Evolutionary conservation across 2,888 invertebrate genomes (phyloP).

Genomic region (Lypha dubia): DNA sequence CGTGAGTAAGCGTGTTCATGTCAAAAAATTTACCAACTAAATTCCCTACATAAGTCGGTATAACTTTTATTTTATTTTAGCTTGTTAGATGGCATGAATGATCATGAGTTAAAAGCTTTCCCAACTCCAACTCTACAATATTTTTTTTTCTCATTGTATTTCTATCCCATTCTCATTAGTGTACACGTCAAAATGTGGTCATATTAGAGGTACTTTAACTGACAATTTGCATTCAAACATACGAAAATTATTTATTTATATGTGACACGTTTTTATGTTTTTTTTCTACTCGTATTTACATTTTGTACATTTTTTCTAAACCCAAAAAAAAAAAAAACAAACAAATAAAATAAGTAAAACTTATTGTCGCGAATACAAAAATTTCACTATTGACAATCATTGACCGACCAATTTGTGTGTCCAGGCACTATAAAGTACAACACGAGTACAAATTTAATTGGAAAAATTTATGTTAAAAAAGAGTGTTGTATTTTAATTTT

Average conservation of each 20-base stretch:
- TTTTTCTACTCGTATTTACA: conserved; percentile 39
- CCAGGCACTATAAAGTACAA: background rate
- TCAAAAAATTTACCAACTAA: too few relatives aligned
- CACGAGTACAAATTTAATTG: conserved; percentile 31
- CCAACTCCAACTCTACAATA: too few relatives aligned
- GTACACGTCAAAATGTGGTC: conserved; percentile 20
- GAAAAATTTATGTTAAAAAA: conserved; percentile 30
- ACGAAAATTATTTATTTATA: conserved; percentile 25
- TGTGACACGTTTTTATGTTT: conserved; percentile 61
- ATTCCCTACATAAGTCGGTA: too few relatives aligned
- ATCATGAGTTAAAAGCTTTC: too few relatives aligned
- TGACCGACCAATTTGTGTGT: conserved; percentile 39
- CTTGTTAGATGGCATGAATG: too few relatives aligned
- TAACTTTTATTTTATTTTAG: too few relatives aligned
- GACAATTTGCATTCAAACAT: conserved; percentile 20
- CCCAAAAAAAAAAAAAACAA: conserved; percentile 10
- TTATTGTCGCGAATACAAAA: conserved; percentile 35
- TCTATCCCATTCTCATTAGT: background rate
- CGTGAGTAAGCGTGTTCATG: too few relatives aligned
- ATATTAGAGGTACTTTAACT: conserved; percentile 14
- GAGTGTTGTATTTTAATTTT: conserved; percentile 4
- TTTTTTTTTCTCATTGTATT: too few relatives aligned
- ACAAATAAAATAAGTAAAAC: conserved; percentile 15
- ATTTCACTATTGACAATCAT: conserved; percentile 46
- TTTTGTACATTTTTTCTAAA: conserved; percentile 42